Conservation (phyloP, 53 echinoderm and acorn worm species). For the Stichopus horrens region DNA sequence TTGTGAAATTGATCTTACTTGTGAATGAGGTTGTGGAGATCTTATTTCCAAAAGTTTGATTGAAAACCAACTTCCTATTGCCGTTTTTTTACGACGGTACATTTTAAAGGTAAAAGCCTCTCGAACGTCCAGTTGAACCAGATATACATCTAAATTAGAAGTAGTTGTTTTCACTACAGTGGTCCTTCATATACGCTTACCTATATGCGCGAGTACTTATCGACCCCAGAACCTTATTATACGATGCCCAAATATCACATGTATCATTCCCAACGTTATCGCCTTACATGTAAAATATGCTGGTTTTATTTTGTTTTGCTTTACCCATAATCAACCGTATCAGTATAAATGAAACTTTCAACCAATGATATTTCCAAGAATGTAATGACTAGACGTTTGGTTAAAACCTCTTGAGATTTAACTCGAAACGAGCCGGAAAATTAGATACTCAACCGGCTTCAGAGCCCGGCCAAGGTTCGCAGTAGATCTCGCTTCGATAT, state of each 20-base stretch:
- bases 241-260: neutral
- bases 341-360: neutral
- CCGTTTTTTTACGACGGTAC: no score
- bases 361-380: neutral
- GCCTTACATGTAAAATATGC: neutral
- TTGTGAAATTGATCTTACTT: no score
- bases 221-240: no score
- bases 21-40: no score
- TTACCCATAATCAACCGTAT: neutral
- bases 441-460: conserved; percentile 9
- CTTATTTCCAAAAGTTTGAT: no score
- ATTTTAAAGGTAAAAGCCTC: no score
- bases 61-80: no score
- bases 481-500: conserved; percentile 7
- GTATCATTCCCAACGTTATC: neutral
- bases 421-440: conserved; percentile 35
- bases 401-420: neutral
- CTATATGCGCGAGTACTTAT: no score
- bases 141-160: neutral
- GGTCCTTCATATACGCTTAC: no score
- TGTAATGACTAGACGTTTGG: neutral
- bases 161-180: neutral
- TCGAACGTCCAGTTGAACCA: neutral
- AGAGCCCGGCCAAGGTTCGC: conserved; percentile 9
- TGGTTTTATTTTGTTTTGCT: neutral